phyloP scores from a whole-genome alignment of 2,797 vertebrate genomes.

The Aplochiton taeniatus region DNA sequence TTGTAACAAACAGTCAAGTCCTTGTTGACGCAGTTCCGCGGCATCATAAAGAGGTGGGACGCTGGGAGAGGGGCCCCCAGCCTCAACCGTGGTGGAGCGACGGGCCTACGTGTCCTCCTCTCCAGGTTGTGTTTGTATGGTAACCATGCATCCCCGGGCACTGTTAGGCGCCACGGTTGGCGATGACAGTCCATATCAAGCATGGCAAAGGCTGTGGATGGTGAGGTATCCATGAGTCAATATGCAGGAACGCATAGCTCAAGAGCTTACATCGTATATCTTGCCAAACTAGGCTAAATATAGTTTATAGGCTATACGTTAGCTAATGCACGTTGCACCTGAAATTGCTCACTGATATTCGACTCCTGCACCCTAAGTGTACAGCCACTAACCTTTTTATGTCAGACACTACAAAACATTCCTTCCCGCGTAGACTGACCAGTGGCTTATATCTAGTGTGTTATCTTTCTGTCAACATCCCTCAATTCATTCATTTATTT shows the following conservation, averaged over 20 bases:
- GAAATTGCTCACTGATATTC: not conserved
- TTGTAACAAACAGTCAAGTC: conserved; percentile 35
- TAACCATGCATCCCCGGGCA: conserved; percentile 28
- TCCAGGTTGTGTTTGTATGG: conserved; percentile 28
- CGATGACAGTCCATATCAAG: conserved; percentile 40
- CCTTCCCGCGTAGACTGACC: too few relatives aligned
- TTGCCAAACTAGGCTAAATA: conserved; percentile 32
- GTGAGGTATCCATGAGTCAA: conserved; percentile 35
- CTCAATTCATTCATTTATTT: too few relatives aligned
- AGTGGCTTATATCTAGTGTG: too few relatives aligned
- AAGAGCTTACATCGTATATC: conserved; percentile 11
- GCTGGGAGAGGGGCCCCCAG: not conserved
- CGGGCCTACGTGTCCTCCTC: too few relatives aligned
- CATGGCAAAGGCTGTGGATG: conserved; percentile 25
- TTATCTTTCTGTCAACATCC: too few relatives aligned
- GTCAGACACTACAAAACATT: too few relatives aligned
- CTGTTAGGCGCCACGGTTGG: conserved; percentile 29
- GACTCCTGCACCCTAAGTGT: too few relatives aligned
- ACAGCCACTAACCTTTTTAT: too few relatives aligned
- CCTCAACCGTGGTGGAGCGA: conserved; percentile 31
- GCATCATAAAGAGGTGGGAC: conserved; percentile 1
- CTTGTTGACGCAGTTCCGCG: conserved; percentile 23
- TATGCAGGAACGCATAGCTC: conserved; percentile 31
- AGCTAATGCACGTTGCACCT: conserved; percentile 3
- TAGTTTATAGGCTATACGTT: conserved; percentile 8